A percentile compares a stretch with the other conserved stretches of the same genome.
Evolutionary conservation across 92 coral and sea anemone genomes (phyloP).

Genomic region (Porites cylindrica): DNA sequence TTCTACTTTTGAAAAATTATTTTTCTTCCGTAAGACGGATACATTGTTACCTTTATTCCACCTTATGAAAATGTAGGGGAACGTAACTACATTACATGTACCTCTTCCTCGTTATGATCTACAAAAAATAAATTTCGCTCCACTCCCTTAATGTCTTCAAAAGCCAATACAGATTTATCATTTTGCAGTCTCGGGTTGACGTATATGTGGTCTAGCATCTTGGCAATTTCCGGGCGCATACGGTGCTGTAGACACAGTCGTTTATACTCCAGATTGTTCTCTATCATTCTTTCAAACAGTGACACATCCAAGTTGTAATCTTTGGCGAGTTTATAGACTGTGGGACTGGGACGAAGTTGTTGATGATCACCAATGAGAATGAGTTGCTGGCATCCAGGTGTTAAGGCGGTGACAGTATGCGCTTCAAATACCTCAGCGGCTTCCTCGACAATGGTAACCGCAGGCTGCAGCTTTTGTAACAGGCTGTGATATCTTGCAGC

Average conservation of each 20-base stretch:
- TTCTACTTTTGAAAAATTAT: too few species aligned
- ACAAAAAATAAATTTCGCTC: conserved; percentile 76
- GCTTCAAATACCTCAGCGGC: conserved; percentile 80
- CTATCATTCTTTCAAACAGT: conserved; percentile 71
- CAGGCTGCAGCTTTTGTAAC: conserved; percentile 52
- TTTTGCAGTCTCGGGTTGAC: conserved; percentile 70
- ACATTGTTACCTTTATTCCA: too few species aligned
- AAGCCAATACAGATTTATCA: conserved; percentile 80
- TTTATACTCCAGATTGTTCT: conserved; percentile 66
- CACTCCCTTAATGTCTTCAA: conserved; percentile 79
- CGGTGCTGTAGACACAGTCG: conserved; percentile 85
- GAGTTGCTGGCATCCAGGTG: conserved; percentile 63
- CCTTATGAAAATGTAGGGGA: too few species aligned
- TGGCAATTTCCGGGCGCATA: conserved; percentile 96
- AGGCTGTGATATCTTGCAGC: conserved; percentile 63
- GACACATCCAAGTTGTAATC: conserved; percentile 64
- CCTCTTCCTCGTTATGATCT: conserved; percentile 80
- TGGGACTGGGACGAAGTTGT: conserved; percentile 73
- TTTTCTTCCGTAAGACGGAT: too few species aligned
- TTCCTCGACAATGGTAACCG: conserved; percentile 72
- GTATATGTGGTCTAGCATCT: conserved; percentile 83
- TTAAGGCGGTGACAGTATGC: conserved; percentile 68
- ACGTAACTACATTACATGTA: neutral
- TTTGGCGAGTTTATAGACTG: conserved; percentile 53
- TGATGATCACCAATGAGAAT: conserved; percentile 79